Conservation (phyloP, 2,888 invertebrate species). For the Chelonus formosanus region DNA sequence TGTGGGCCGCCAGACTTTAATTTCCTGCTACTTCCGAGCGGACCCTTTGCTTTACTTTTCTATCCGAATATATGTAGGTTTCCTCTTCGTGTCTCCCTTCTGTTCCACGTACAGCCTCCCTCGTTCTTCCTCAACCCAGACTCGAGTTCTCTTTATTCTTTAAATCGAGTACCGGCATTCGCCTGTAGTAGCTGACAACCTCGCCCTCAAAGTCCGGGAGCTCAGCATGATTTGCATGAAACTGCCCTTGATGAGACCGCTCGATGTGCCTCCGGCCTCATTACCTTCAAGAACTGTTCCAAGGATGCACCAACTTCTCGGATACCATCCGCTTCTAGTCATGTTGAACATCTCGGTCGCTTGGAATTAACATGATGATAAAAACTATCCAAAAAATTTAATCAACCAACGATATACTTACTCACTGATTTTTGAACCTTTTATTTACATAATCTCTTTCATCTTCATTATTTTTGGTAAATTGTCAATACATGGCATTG, state of each 20-base stretch:
- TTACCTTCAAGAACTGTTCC: conserved; percentile 38
- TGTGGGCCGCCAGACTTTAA: conserved; percentile 66
- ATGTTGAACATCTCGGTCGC: background rate
- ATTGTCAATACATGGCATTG: too few relatives aligned
- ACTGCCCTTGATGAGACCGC: conserved; percentile 50
- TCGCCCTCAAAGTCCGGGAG: conserved; percentile 32
- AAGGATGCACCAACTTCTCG: conserved; percentile 22
- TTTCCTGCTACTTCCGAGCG: conserved; percentile 66
- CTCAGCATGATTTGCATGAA: conserved; percentile 52
- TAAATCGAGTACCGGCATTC: conserved; percentile 29
- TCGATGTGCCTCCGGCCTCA: conserved; percentile 48
- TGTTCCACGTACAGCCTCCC: conserved; percentile 33
- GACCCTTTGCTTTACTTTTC: conserved; percentile 62
- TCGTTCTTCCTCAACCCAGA: conserved; percentile 6
- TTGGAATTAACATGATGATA: background rate
- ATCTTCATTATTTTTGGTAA: background rate
- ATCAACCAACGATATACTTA: background rate
- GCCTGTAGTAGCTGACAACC: conserved; percentile 41
- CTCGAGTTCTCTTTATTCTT: conserved; percentile 23
- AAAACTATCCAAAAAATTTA: background rate
- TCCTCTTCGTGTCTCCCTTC: conserved; percentile 45
- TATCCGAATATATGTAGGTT: conserved; percentile 55
- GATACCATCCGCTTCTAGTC: conserved; percentile 38
- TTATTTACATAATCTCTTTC: conserved; percentile 7
- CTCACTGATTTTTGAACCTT: conserved; percentile 5